Conservation (phyloP, 2,888 invertebrate genomes). For the Stomorhina lunata region DNA sequence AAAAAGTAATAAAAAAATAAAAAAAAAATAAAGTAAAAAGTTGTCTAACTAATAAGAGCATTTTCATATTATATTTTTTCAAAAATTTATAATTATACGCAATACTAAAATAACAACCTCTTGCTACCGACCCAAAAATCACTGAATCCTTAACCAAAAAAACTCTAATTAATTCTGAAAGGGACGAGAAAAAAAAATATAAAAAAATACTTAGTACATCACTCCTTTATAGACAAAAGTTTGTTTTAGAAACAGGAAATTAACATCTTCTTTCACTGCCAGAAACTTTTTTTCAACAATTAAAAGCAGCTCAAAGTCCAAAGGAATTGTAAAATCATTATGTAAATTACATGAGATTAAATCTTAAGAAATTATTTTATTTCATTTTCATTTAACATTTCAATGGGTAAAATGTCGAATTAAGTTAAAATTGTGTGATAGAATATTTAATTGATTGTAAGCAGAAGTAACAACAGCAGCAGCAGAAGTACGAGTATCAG, state of each 20-base stretch:
- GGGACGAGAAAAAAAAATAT: neutral
- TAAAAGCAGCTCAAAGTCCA: neutral
- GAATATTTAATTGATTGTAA: constrained; percentile 57
- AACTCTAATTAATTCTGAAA: too few relatives aligned
- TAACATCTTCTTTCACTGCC: neutral
- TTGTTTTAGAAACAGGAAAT: constrained; percentile 29
- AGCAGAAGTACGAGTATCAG: too few relatives aligned
- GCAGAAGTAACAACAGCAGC: neutral
- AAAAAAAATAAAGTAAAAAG: too few relatives aligned
- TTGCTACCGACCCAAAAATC: too few relatives aligned
- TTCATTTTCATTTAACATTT: neutral
- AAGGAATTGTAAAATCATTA: constrained; percentile 20
- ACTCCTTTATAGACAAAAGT: neutral
- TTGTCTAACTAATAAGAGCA: too few relatives aligned
- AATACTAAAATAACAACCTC: too few relatives aligned
- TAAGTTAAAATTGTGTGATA: constrained; percentile 32
- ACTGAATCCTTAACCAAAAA: too few relatives aligned
- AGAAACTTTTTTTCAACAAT: neutral
- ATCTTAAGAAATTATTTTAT: constrained; percentile 8
- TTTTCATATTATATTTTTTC: too few relatives aligned
- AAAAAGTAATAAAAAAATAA: too few relatives aligned
- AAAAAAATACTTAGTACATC: neutral
- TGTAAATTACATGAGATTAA: constrained; percentile 33
- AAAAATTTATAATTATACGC: too few relatives aligned
- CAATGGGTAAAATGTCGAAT: constrained; percentile 21